A percentile compares a stretch with the other conserved stretches of the same genome.
phyloP scores from a whole-genome alignment of 2,797 vertebrate species.

The Poecilia wingei region DNA sequence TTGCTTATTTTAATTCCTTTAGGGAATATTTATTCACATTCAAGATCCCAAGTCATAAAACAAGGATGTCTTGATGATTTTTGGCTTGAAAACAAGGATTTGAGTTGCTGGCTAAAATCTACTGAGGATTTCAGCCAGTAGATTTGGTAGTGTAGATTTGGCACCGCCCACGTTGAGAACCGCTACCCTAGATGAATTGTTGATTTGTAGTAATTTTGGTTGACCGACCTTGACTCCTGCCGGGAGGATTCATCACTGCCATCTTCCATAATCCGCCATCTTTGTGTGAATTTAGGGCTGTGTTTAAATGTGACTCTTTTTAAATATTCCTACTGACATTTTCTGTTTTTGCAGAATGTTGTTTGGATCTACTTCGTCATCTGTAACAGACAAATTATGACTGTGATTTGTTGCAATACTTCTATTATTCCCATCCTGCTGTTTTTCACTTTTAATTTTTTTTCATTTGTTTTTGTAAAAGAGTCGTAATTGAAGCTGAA shows the following conservation, averaged over 20 bases:
- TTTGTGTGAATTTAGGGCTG: not conserved
- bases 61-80: not conserved
- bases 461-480: slow-evolving; percentile 18
- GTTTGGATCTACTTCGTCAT: not conserved
- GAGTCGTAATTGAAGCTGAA: slow-evolving; percentile 33
- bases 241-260: too few relatives aligned
- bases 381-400: not conserved
- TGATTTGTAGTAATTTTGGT: not conserved
- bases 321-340: not conserved
- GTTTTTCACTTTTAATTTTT: slow-evolving; percentile 12
- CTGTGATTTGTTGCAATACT: not conserved
- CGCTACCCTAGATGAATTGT: not conserved
- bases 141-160: not conserved
- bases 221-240: not conserved
- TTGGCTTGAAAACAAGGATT: not conserved
- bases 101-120: not conserved
- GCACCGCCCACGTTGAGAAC: too few relatives aligned
- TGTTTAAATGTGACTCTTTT: not conserved
- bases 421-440: slow-evolving; percentile 1
- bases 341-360: not conserved
- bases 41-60: not conserved
- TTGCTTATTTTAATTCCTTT: not conserved
- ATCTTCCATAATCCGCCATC: too few relatives aligned
- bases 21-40: not conserved
- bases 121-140: not conserved